These are phyloP conservation scores for fruit fly (Drosophila melanogaster) DNA, from an alignment of 1,140 invertebrate species.

Conservation along the genomic window Release_6_plus_ISO1_MT NT_033777.3:28959001-28959500, in stretches of 20 bases:
- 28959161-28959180: not conserved
- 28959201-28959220: too few relatives aligned
- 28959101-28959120: conserved; percentile 64
- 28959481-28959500: conserved; percentile 31
- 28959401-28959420: conserved; percentile 16
- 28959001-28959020: not conserved
- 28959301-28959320: too few relatives aligned
- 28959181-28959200: too few relatives aligned
- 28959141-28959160: not conserved
- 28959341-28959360: too few relatives aligned
- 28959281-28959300: too few relatives aligned
- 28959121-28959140: conserved; percentile 36
- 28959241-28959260: too few relatives aligned
- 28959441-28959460: conserved; percentile 66
- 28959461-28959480: conserved; percentile 66
- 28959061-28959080: conserved; percentile 68
- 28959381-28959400: too few relatives aligned
- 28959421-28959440: conserved; percentile 47
- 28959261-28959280: too few relatives aligned
- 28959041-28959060: conserved; percentile 74
- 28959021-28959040: conserved; percentile 73
- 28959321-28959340: too few relatives aligned
- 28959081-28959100: conserved; percentile 83
- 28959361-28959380: too few relatives aligned
- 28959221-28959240: too few relatives aligned